These are phyloP conservation scores for Alectura lathami DNA, from an alignment of 2,113 vertebrate genomes.

Conservation along the genomic window DNA sequence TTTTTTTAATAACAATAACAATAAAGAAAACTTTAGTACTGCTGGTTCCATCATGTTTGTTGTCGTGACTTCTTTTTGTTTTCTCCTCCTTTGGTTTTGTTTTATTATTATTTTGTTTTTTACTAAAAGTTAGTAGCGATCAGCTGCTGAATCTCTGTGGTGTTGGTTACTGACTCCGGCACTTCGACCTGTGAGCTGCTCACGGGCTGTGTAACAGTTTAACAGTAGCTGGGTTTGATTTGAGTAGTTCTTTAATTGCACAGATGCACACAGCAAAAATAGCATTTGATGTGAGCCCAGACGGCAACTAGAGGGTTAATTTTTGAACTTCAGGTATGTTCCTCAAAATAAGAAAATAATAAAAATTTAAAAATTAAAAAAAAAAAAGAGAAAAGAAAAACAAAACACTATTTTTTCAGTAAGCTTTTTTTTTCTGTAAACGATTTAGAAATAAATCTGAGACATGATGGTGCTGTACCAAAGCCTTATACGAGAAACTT, in stretches of 20 bases:
- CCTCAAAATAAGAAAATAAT: conserved; percentile 58
- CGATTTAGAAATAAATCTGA: conserved; percentile 74
- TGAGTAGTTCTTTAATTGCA: background rate
- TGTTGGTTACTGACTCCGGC: conserved; percentile 36
- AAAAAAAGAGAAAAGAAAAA: conserved; percentile 42
- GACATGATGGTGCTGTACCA: conserved; percentile 84
- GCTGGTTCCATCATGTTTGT: conserved; percentile 69
- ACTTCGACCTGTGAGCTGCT: background rate
- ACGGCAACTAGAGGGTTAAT: conserved; percentile 78
- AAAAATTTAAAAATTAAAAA: background rate
- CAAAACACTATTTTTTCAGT: conserved; percentile 80
- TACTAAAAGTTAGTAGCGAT: conserved; percentile 21
- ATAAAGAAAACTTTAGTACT: conserved; percentile 53
- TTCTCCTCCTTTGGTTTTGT: background rate
- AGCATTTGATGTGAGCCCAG: conserved; percentile 58
- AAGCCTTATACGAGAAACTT: conserved; percentile 81
- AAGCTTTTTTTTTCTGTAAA: conserved; percentile 77
- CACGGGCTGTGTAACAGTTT: background rate
- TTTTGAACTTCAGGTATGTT: conserved; percentile 81
- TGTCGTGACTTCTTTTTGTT: conserved; percentile 37
- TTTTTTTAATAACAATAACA: conserved; percentile 49
- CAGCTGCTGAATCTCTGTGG: conserved; percentile 50
- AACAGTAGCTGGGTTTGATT: background rate
- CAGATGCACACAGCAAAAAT: conserved; percentile 55
- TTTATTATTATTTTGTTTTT: too few relatives aligned